phyloP scores from a whole-genome alignment of 2,888 invertebrate species.

The Sarcophaga rosellei region DNA sequence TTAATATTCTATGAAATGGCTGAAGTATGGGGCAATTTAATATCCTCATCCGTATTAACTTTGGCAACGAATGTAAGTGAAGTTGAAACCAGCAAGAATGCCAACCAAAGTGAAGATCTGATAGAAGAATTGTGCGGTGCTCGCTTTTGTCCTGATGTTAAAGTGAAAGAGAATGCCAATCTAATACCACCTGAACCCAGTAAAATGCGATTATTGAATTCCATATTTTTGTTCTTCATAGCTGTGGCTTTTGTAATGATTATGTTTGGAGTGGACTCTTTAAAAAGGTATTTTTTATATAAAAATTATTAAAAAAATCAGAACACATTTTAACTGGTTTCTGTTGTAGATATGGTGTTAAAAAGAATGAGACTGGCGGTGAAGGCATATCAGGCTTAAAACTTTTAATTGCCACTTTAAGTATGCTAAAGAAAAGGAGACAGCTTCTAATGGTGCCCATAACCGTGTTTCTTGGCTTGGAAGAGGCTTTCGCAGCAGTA shows the following conservation, averaged over 20 bases:
- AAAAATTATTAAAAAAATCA: background rate
- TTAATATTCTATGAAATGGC: constrained; percentile 98
- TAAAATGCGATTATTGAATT: constrained; percentile 90
- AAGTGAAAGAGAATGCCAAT: constrained; percentile 84
- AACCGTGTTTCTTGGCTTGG: constrained; percentile 95
- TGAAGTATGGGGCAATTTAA: constrained; percentile 96
- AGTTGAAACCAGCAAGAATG: constrained; percentile 61
- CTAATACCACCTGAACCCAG: constrained; percentile 87
- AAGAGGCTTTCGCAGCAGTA: constrained; percentile 95
- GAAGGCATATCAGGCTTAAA: constrained; percentile 85
- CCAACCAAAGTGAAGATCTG: constrained; percentile 70
- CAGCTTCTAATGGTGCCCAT: constrained; percentile 93
- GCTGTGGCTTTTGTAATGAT: constrained; percentile 88
- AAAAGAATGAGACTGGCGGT: constrained; percentile 82
- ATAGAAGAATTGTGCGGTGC: constrained; percentile 87
- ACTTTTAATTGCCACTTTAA: constrained; percentile 89
- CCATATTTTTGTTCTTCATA: constrained; percentile 92
- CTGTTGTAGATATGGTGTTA: constrained; percentile 83
- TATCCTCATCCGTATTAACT: constrained; percentile 87
- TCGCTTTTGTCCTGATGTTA: constrained; percentile 86
- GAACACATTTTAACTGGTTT: background rate
- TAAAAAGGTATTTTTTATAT: constrained; percentile 84
- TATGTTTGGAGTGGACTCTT: constrained; percentile 89
- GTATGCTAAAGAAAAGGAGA: constrained; percentile 88
- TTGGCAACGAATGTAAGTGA: constrained; percentile 64